A percentile compares a stretch with the other conserved stretches of the same genome.
Evolutionary conservation across 2,113 vertebrate genomes (phyloP).

Genomic region (Carassius carassius): DNA sequence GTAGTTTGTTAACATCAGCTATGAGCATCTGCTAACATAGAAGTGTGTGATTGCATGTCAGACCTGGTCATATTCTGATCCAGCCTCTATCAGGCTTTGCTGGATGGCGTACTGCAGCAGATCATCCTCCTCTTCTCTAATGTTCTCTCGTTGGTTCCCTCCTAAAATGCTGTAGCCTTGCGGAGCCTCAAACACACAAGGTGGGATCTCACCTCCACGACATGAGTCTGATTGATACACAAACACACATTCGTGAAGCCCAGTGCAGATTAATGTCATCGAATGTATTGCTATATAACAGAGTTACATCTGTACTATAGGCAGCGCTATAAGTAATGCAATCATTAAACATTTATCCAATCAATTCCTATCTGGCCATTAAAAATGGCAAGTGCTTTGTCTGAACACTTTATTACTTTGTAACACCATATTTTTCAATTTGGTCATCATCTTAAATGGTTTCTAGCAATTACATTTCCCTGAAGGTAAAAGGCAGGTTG

Average conservation of each 20-base stretch:
- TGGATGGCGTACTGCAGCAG: constrained; percentile 96
- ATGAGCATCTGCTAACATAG: neutral
- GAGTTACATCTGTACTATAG: neutral
- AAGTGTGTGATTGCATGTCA: constrained; percentile 10
- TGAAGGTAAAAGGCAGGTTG: neutral
- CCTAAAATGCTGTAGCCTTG: constrained; percentile 90
- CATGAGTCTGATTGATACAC: constrained; percentile 81
- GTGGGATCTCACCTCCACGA: constrained; percentile 88
- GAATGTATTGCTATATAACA: neutral
- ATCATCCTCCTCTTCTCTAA: constrained; percentile 89
- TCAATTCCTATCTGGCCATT: constrained; percentile 6
- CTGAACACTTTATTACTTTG: constrained; percentile 4
- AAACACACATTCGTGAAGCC: constrained; percentile 46
- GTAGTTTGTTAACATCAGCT: neutral
- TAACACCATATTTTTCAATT: neutral
- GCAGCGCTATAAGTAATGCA: neutral
- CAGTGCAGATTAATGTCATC: neutral
- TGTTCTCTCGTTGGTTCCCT: constrained; percentile 82
- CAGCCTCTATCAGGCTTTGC: constrained; percentile 94
- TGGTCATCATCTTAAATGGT: constrained; percentile 23
- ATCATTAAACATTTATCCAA: constrained; percentile 26
- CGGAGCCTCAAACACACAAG: constrained; percentile 88
- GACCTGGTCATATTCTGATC: constrained; percentile 96
- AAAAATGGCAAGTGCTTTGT: constrained; percentile 25
- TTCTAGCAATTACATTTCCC: neutral